Conservation (phyloP, 1,140 invertebrate species). For the Colletes latitarsis region DNA sequence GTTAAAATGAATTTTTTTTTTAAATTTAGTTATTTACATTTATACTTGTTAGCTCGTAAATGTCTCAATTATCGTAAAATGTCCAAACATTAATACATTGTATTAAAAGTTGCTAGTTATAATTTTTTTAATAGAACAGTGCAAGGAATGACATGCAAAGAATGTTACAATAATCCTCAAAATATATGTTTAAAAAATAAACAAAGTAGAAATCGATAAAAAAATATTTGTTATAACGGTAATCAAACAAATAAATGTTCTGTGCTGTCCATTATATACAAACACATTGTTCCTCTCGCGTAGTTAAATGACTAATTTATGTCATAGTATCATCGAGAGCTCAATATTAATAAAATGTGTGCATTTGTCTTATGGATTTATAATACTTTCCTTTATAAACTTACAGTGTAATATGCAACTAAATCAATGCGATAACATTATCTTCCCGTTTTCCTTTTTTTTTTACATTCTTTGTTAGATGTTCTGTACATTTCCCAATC, state of each 20-base stretch:
- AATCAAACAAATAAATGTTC: constrained; percentile 11
- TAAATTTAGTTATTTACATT: constrained; percentile 1
- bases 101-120: not conserved
- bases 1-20: not conserved
- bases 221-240: constrained; percentile 16
- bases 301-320: constrained; percentile 20
- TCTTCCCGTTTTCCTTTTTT: not conserved
- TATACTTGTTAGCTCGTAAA: not conserved
- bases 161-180: constrained; percentile 4
- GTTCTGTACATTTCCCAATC: constrained; percentile 8
- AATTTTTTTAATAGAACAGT: not conserved
- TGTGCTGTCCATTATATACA: constrained; percentile 46
- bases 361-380: constrained; percentile 14
- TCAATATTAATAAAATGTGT: constrained; percentile 17
- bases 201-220: constrained; percentile 11
- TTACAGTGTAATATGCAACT: constrained; percentile 20
- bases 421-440: constrained; percentile 8
- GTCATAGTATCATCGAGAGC: constrained; percentile 19
- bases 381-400: constrained; percentile 13
- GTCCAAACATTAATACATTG: too few species aligned
- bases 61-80: not conserved
- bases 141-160: not conserved
- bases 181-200: constrained; percentile 4
- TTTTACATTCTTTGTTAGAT: not conserved
- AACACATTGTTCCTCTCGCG: constrained; percentile 2